Conservation (phyloP, 2,888 invertebrate genomes). For the Nomada flava region DNA sequence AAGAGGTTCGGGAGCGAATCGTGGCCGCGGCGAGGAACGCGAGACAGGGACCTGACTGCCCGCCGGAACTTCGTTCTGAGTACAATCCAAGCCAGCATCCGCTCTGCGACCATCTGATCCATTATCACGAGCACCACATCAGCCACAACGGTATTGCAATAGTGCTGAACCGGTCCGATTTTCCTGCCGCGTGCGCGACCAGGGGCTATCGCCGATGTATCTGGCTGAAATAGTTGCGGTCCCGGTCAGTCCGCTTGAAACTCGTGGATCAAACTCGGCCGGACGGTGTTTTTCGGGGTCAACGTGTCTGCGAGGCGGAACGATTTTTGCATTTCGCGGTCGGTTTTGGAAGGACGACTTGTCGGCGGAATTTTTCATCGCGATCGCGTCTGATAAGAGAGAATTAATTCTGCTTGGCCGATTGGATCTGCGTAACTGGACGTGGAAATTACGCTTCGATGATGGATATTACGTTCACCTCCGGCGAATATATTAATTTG, state of each 20-base stretch:
- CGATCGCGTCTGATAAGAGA: too few relatives aligned
- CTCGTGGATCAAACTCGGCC: constrained; percentile 34
- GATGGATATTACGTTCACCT: too few relatives aligned
- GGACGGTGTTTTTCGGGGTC: constrained; percentile 13
- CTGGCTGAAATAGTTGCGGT: constrained; percentile 42
- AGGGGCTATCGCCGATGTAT: constrained; percentile 16
- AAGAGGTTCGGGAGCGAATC: constrained; percentile 88
- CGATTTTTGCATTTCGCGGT: not conserved
- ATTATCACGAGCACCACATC: constrained; percentile 83
- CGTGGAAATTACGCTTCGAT: too few relatives aligned
- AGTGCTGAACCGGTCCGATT: constrained; percentile 54
- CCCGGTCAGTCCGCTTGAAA: constrained; percentile 41
- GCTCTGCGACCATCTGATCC: constrained; percentile 82
- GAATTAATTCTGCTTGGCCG: too few relatives aligned
- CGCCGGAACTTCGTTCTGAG: constrained; percentile 85
- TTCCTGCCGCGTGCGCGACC: constrained; percentile 30
- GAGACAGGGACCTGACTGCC: constrained; percentile 86
- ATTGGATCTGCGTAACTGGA: too few relatives aligned
- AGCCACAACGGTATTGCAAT: constrained; percentile 79
- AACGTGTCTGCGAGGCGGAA: constrained; percentile 2
- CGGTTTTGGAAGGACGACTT: too few relatives aligned
- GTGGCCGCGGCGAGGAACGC: constrained; percentile 88
- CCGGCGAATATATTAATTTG: too few relatives aligned
- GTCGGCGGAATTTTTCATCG: too few relatives aligned
- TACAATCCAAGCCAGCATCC: constrained; percentile 83